Conservation (phyloP, 2,113 vertebrate species). For the Peromyscus leucopus region DNA sequence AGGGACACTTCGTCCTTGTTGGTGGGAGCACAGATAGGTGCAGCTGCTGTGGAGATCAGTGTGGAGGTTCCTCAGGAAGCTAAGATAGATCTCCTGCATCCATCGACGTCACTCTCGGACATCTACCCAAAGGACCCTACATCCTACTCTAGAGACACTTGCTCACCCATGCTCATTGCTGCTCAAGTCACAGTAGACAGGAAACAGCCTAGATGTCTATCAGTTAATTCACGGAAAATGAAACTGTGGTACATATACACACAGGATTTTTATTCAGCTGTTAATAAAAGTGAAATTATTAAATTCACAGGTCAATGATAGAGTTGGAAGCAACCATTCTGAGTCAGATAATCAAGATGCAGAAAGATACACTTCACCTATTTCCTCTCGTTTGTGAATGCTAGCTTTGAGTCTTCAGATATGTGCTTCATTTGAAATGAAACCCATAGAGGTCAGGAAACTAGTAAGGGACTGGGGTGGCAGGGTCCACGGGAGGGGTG, state of each 20-base stretch:
- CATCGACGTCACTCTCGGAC: not conserved
- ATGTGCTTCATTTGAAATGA: not conserved
- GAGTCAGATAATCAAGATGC: not conserved
- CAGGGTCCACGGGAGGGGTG: too few relatives aligned
- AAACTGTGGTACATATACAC: not conserved
- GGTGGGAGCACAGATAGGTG: not conserved
- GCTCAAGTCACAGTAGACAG: not conserved
- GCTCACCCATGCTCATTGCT: fast-evolving
- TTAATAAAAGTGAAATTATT: not conserved
- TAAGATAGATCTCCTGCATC: not conserved
- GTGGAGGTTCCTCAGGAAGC: not conserved
- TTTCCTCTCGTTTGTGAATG: not conserved
- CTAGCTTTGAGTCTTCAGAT: not conserved
- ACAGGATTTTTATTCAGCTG: not conserved
- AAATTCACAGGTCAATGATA: not conserved
- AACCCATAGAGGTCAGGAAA: not conserved
- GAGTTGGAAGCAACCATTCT: not conserved
- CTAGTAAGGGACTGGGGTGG: not conserved
- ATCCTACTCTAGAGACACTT: too few relatives aligned
- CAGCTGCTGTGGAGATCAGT: not conserved
- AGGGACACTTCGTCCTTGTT: not conserved
- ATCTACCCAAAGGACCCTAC: not conserved
- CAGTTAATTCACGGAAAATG: not conserved
- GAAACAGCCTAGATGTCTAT: not conserved
- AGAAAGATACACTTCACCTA: not conserved